Conservation (phyloP, 2,888 invertebrate species). For the Drosophila vallismaia region DNA sequence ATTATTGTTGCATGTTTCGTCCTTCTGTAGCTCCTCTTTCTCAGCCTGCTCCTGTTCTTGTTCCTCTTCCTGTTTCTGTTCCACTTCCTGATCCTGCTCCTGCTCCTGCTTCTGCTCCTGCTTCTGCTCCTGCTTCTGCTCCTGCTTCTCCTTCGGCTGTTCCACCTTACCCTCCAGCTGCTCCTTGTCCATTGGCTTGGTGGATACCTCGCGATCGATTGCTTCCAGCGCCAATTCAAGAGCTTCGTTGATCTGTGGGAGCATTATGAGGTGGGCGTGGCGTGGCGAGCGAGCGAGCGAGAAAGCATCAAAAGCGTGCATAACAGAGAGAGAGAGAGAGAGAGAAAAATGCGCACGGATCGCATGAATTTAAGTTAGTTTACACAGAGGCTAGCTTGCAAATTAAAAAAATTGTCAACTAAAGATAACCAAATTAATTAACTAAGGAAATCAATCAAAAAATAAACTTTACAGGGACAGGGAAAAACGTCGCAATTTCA, state of each 20-base stretch:
- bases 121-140: constrained; percentile 10
- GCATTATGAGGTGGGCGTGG: constrained; percentile 25
- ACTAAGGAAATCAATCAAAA: constrained; percentile 29
- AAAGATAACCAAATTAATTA: constrained; percentile 34
- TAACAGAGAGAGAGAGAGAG: constrained; percentile 51
- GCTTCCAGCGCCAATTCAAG: constrained; percentile 87
- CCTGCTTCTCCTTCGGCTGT: constrained; percentile 9
- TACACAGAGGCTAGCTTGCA: constrained; percentile 48
- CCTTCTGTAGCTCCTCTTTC: constrained; percentile 11
- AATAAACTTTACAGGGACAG: constrained; percentile 19
- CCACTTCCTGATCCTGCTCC: too few species aligned
- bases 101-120: constrained; percentile 24
- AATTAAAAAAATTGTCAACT: constrained; percentile 34
- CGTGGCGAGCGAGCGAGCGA: constrained; percentile 45
- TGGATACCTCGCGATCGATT: constrained; percentile 84
- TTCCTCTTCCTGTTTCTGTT: neutral
- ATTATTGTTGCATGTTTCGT: constrained; percentile 8
- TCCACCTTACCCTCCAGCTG: constrained; percentile 22
- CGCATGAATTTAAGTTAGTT: constrained; percentile 66
- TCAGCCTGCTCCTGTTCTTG: neutral
- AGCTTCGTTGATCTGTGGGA: constrained; percentile 86
- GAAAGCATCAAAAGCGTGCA: constrained; percentile 58
- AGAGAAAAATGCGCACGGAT: constrained; percentile 61
- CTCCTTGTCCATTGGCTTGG: constrained; percentile 44
- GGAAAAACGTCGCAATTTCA: neutral